Percentiles rank a stretch among this genome's conserved stretches.
These are phyloP conservation scores for Pseudomyrmex cubaensis DNA, from an alignment of 1,140 invertebrate species.

Conservation along the genomic window DNA sequence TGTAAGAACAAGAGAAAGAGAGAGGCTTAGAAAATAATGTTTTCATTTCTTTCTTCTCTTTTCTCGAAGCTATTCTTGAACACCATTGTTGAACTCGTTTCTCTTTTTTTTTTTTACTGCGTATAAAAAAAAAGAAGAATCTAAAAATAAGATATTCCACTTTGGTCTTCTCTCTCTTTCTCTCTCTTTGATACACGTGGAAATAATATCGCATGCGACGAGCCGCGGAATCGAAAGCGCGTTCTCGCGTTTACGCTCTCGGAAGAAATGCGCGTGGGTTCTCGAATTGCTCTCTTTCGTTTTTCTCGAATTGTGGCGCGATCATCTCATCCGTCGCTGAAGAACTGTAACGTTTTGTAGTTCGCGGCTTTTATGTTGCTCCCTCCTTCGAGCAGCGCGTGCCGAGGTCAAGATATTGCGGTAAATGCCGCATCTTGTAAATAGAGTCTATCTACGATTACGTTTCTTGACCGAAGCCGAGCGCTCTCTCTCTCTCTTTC, in stretches of 20 bases:
- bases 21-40: background rate
- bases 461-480: background rate
- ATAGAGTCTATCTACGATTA: background rate
- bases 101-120: background rate
- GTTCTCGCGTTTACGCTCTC: background rate
- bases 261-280: background rate
- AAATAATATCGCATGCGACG: no score
- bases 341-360: background rate
- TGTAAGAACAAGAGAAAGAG: no score
- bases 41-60: background rate
- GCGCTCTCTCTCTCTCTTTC: background rate
- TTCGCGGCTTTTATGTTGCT: background rate
- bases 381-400: background rate
- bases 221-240: background rate
- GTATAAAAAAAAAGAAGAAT: background rate
- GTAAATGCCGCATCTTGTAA: background rate
- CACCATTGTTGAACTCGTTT: background rate
- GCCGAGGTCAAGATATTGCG: conserved; percentile 1
- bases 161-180: background rate
- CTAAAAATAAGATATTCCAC: background rate
- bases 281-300: conserved; percentile 9
- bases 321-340: conserved; percentile 8
- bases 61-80: no score
- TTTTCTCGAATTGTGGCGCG: conserved; percentile 19
- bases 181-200: no score